Evolutionary conservation across 2,888 invertebrate species (phyloP), one percentile per base, ranked within the genome.

Genomic region (Ophraella communa): DNA sequence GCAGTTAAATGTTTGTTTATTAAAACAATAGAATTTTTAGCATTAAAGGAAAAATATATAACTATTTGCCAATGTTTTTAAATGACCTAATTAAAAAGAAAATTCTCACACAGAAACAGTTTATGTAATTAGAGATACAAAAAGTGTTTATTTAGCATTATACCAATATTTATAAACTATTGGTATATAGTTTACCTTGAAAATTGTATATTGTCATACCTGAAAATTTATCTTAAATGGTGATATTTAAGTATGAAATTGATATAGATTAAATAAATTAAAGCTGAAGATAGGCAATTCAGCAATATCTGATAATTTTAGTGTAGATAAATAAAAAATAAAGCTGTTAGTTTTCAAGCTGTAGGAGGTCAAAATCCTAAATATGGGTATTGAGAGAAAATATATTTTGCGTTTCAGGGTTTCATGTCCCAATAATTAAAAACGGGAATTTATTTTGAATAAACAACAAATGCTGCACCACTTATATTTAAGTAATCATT

Each of bases 301-400:
- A 27, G 8, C 49, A 51, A 14, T 30, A 21, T 49, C 39, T 17
- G 39, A 39, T 49, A 58, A 11, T 27, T 47, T 35, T n/a, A 49
- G 17, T 39, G n/a, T 8, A 17, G 45, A 20, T 27, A 56, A 23
- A 18, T 39, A 20, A 45, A 56, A 18, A 10, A 44, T 10, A 1
- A 20, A 18, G 14, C n/a, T 35, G n/a, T 49, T 27, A n/a, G 5
- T n/a, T 59, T 59, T 59, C 39, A n/a, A 39, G 7, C 51, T 52
- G 62, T 62, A 62, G 62, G 62, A 62, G 62, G 62, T 62, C 62
- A 62, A 52, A 45, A 33, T 52, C 42, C 62, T 62, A 57, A 62
- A 62, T 62, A 62, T 62, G 62, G 62, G 57, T 33, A 56, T 35
- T 51, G 59, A 14, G 39, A 27, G 42, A 51, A 51, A 59, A 47